Conservation (phyloP, 2,888 invertebrate genomes). For the Choristoneura rosaceana region DNA sequence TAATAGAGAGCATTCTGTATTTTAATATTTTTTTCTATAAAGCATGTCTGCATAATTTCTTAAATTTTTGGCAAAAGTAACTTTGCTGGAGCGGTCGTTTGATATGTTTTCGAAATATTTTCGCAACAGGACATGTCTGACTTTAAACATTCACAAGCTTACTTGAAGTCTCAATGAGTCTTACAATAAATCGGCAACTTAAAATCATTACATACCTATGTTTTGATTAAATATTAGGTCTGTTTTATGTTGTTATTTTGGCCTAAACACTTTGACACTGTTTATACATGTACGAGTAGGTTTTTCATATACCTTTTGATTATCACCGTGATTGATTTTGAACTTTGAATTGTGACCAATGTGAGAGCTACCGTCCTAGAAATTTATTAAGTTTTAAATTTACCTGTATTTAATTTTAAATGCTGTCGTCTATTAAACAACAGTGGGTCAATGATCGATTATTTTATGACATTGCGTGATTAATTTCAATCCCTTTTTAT, state of each 20-base stretch:
- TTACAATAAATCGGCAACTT: background rate
- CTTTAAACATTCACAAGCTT: background rate
- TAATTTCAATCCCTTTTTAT: too few species aligned
- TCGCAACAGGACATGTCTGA: background rate
- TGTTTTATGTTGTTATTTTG: background rate
- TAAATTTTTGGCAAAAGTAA: background rate
- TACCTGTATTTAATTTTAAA: too few species aligned
- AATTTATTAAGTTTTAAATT: too few species aligned
- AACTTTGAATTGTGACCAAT: too few species aligned
- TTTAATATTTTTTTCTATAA: background rate
- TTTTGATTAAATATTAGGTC: background rate
- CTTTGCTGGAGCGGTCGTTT: background rate
- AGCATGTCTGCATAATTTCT: constrained; percentile 5
- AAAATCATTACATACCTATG: background rate
- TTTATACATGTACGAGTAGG: background rate
- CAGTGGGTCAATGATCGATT: too few species aligned
- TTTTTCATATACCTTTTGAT: background rate
- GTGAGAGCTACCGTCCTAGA: too few species aligned
- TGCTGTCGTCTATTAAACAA: too few species aligned
- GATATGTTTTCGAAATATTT: too few species aligned
- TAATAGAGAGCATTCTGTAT: background rate
- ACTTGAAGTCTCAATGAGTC: too few species aligned
- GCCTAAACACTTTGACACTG: background rate
- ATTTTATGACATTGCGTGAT: too few species aligned
- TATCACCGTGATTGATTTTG: background rate